Evolutionary conservation across 1,140 invertebrate species (phyloP).

Genomic region (Drosophila arizonae): DNA sequence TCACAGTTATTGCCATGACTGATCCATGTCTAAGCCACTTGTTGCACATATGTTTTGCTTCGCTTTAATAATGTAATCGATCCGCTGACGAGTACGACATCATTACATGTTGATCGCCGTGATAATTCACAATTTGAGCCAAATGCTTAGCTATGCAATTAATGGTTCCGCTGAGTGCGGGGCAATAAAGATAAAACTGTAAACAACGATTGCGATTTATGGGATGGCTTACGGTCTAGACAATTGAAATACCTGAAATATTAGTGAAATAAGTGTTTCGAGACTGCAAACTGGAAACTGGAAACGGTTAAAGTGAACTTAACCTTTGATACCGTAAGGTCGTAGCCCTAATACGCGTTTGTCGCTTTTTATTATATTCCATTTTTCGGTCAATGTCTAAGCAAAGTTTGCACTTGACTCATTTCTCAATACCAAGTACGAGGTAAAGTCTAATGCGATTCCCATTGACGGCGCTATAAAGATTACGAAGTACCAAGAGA

Average conservation of each 20-base stretch:
- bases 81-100: background rate
- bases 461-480: no score
- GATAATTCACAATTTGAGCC: background rate
- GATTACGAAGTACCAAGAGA: no score
- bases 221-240: slow-evolving; percentile 9
- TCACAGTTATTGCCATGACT: no score
- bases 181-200: slow-evolving; percentile 26
- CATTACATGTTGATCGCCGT: slow-evolving; percentile 10
- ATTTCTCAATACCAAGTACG: no score
- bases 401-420: no score
- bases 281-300: background rate
- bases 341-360: slow-evolving; percentile 1
- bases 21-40: no score
- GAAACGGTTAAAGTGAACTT: background rate
- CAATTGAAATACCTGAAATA: slow-evolving; percentile 8
- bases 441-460: no score
- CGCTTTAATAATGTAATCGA: background rate
- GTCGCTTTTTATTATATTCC: background rate
- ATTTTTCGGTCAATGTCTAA: no score
- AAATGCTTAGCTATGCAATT: slow-evolving; percentile 18
- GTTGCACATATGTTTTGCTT: background rate
- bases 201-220: slow-evolving; percentile 34
- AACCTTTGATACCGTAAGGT: slow-evolving; percentile 3
- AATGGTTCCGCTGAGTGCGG: background rate
- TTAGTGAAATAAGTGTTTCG: background rate